phyloP scores from a whole-genome alignment of 1,140 invertebrate species.

The Panagrolaimus sp. region DNA sequence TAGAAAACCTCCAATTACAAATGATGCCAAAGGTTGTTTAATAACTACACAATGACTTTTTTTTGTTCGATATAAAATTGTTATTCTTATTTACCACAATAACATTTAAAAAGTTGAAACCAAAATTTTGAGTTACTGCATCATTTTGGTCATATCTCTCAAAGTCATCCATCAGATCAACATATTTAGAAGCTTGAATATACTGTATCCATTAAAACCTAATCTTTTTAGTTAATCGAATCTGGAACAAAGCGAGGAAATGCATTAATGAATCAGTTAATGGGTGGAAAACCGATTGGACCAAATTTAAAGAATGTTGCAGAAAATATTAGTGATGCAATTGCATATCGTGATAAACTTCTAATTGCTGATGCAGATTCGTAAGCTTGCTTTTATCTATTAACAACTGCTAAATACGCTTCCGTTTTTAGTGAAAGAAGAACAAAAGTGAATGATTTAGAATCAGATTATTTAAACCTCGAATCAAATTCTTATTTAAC shows the following conservation, averaged over 20 bases:
- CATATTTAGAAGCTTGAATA: too few species aligned
- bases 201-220: too few species aligned
- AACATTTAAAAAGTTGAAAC: too few species aligned
- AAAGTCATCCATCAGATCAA: too few species aligned
- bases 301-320: background rate
- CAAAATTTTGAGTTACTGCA: too few species aligned
- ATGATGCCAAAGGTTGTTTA: too few species aligned
- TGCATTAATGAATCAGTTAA: slow-evolving; percentile 25
- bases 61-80: too few species aligned
- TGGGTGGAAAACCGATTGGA: slow-evolving; percentile 8
- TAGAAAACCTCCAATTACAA: too few species aligned
- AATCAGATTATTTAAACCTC: slow-evolving; percentile 48
- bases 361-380: slow-evolving; percentile 37
- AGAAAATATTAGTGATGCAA: slow-evolving; percentile 3
- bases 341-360: slow-evolving; percentile 36
- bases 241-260: slow-evolving; percentile 26
- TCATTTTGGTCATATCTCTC: too few species aligned
- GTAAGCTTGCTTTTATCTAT: slow-evolving; percentile 21
- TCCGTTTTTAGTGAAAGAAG: slow-evolving; percentile 35
- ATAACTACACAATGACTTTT: too few species aligned
- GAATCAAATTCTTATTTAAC: slow-evolving; percentile 47
- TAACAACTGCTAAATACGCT: too few species aligned
- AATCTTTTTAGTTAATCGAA: slow-evolving; percentile 25
- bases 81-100: too few species aligned
- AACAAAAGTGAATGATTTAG: slow-evolving; percentile 44